Evolutionary conservation across 2,113 vertebrate genomes (phyloP).

Genomic region (Boulengeromyrus knoepffleri): DNA sequence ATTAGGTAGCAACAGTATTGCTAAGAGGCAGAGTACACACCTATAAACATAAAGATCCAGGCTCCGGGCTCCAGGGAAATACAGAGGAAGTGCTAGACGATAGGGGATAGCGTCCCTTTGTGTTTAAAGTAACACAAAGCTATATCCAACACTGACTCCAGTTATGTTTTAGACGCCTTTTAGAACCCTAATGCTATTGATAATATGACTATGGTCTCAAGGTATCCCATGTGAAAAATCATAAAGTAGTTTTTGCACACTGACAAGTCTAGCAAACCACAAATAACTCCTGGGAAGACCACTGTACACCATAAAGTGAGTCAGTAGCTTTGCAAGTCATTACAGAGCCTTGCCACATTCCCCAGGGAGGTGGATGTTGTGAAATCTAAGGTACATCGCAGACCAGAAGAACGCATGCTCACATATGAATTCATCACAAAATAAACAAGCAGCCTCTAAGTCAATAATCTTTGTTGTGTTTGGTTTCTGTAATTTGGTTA

Average conservation of each 20-base stretch:
- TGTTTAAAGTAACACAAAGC: background rate
- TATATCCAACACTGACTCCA: background rate
- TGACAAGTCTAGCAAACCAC: background rate
- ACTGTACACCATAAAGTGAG: background rate
- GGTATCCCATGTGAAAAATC: background rate
- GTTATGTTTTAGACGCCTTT: background rate
- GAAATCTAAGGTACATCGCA: background rate
- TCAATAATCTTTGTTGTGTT: background rate
- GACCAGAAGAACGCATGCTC: background rate
- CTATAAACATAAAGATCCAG: background rate
- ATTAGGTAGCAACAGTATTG: background rate
- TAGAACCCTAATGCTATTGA: background rate
- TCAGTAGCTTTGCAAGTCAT: background rate
- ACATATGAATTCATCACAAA: background rate
- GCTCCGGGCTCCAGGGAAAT: background rate
- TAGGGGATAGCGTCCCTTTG: background rate
- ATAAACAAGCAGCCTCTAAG: background rate
- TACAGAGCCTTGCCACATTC: background rate
- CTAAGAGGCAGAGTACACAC: background rate
- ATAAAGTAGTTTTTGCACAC: background rate
- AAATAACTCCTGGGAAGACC: background rate
- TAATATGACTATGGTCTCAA: background rate
- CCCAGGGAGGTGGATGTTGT: background rate
- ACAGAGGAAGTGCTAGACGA: background rate
- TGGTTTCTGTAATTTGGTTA: background rate